A percentile compares a stretch with the other conserved stretches of the same genome.
Evolutionary conservation across 2,113 vertebrate species (phyloP).

Genomic region (Pachyramphus minor): DNA sequence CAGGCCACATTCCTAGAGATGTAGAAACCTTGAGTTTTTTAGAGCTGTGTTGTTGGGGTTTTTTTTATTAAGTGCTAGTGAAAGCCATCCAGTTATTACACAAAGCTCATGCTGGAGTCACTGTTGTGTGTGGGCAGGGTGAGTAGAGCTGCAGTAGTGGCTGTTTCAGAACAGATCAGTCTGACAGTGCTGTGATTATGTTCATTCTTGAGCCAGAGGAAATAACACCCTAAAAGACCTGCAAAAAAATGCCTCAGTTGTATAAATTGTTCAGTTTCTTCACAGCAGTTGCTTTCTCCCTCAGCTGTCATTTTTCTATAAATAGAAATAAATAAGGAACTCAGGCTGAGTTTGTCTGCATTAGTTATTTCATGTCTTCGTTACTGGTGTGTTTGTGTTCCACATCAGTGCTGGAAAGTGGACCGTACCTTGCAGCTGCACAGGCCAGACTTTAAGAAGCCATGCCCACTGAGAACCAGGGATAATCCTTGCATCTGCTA

Average conservation of each 20-base stretch:
- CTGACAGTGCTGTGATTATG: neutral
- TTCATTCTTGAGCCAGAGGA: neutral
- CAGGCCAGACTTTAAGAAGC: neutral
- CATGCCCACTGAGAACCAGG: neutral
- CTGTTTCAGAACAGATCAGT: neutral
- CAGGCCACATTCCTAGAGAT: neutral
- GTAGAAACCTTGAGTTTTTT: neutral
- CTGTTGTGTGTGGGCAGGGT: neutral
- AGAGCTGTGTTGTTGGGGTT: rapidly evolving
- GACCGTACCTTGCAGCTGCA: neutral
- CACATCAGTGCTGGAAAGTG: neutral
- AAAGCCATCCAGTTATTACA: neutral
- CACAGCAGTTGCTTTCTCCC: neutral
- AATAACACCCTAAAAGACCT: neutral
- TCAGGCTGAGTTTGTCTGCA: neutral
- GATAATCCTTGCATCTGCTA: neutral
- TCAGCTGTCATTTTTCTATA: neutral
- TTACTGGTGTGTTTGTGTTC: neutral
- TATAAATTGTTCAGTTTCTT: neutral
- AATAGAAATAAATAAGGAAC: neutral
- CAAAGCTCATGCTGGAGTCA: neutral
- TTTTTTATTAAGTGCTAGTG: neutral
- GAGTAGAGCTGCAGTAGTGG: neutral
- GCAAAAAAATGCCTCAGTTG: neutral
- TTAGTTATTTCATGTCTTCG: neutral